These are phyloP conservation scores for Botia kubotai DNA, from an alignment of 2,797 vertebrate genomes.

Conservation along the genomic window DNA sequence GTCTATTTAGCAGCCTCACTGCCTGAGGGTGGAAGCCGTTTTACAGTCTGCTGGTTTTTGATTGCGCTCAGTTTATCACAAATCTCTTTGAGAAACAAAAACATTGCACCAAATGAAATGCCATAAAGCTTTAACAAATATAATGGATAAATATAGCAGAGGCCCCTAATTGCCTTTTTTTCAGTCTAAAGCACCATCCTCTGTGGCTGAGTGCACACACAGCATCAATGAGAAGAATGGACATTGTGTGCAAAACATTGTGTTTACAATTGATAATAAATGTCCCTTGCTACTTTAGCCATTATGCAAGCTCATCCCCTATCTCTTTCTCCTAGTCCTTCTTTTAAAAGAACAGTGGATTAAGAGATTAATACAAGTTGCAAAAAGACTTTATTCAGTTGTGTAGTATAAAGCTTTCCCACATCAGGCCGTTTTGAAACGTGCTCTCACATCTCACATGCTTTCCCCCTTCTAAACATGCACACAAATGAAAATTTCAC, in stretches of 20 bases:
- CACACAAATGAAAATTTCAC: slow-evolving; percentile 20
- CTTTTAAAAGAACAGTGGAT: slow-evolving; percentile 51
- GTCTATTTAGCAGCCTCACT: slow-evolving; percentile 5
- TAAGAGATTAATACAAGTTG: slow-evolving; percentile 53
- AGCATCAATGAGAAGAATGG: slow-evolving; percentile 39
- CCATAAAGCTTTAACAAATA: slow-evolving; percentile 32
- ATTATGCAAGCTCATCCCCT: slow-evolving; percentile 40
- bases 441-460: slow-evolving; percentile 1
- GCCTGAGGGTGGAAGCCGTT: slow-evolving; percentile 18
- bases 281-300: slow-evolving; percentile 49
- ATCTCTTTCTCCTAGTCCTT: not conserved
- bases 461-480: not conserved
- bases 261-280: slow-evolving; percentile 58
- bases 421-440: slow-evolving; percentile 42
- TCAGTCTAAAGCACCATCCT: slow-evolving; percentile 26
- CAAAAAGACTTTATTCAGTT: slow-evolving; percentile 43
- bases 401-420: slow-evolving; percentile 33
- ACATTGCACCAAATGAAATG: slow-evolving; percentile 25
- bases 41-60: slow-evolving; percentile 28
- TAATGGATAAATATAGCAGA: not conserved
- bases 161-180: not conserved
- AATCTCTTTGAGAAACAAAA: slow-evolving; percentile 39
- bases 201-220: slow-evolving; percentile 9
- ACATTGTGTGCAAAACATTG: slow-evolving; percentile 39
- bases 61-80: slow-evolving; percentile 32